A percentile compares a stretch with the other conserved stretches of the same genome.
Evolutionary conservation across 2,113 vertebrate species (phyloP).

Genomic region (Oenanthe oenanthe): DNA sequence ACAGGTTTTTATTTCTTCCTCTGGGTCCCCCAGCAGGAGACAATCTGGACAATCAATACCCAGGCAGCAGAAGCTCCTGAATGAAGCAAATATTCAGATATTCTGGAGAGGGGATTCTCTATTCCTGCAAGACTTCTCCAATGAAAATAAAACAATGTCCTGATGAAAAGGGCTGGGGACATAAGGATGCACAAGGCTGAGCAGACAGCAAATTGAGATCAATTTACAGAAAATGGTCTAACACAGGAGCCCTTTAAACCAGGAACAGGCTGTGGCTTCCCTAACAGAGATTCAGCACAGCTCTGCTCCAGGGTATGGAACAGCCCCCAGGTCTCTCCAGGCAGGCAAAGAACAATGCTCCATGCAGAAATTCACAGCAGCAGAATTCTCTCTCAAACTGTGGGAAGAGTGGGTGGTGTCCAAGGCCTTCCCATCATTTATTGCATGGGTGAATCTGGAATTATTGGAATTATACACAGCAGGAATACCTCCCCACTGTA

Average conservation of each 20-base stretch:
- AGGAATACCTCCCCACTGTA: background rate
- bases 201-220: background rate
- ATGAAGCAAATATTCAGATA: background rate
- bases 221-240: background rate
- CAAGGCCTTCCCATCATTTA: background rate
- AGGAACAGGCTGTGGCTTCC: background rate
- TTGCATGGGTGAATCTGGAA: background rate
- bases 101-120: background rate
- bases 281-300: accelerated
- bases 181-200: background rate
- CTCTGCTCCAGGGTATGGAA: background rate
- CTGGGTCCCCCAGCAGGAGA: background rate
- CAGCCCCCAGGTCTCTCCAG: background rate
- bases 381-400: background rate
- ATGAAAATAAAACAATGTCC: background rate
- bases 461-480: background rate
- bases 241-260: background rate
- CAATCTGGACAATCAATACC: background rate
- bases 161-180: background rate
- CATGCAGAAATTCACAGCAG: background rate
- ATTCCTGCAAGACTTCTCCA: background rate
- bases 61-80: background rate
- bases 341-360: accelerated
- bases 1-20: background rate
- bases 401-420: accelerated